Percentiles rank a stretch among this genome's conserved stretches.
phyloP scores from a whole-genome alignment of 2,113 vertebrate genomes.

The Mandrillus leucophaeus region DNA sequence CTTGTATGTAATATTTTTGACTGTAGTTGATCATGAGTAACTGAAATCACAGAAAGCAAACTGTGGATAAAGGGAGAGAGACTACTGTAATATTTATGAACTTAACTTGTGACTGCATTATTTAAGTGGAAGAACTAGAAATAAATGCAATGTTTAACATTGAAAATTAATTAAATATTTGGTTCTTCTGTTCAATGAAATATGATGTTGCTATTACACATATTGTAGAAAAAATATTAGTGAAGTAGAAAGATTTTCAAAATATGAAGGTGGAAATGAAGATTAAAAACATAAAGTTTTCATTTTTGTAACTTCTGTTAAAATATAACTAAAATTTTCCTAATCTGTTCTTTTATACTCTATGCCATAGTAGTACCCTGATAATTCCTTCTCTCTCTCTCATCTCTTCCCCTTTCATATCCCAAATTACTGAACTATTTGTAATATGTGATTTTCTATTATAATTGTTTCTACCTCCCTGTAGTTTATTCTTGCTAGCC shows the following conservation, averaged over 20 bases:
- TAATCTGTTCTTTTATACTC: not conserved
- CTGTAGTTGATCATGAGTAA: not conserved
- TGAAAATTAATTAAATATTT: not conserved
- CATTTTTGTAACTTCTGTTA: not conserved
- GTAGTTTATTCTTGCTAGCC: not conserved
- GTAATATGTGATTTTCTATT: not conserved
- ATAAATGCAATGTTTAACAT: no score
- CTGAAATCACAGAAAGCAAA: not conserved
- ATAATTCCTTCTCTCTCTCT: no score
- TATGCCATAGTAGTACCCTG: fast-evolving
- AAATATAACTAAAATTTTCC: not conserved
- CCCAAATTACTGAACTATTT: not conserved
- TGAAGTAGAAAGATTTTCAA: not conserved
- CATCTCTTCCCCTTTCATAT: not conserved
- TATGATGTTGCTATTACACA: no score
- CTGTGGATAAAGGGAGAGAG: not conserved
- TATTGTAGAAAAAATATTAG: not conserved
- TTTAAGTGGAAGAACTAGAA: not conserved
- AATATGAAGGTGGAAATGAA: not conserved
- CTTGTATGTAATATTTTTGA: not conserved
- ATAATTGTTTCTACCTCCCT: not conserved
- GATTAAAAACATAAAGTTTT: not conserved
- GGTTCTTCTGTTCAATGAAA: not conserved
- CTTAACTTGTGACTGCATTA: fast-evolving
- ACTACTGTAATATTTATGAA: not conserved